Base-by-base conservation (phyloP, 2,888 invertebrate genomes). In the Dynastes tityus region DNA sequence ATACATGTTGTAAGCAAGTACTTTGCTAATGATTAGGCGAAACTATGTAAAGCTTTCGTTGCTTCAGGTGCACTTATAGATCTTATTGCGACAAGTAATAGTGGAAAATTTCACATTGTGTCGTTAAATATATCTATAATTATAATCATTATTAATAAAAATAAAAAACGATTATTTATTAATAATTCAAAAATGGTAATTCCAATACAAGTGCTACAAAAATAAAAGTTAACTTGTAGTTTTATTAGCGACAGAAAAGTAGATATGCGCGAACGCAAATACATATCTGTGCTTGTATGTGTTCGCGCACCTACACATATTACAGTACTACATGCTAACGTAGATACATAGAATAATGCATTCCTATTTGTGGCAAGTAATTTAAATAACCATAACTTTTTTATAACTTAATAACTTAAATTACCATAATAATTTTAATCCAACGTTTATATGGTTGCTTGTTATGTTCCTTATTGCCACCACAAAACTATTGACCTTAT, bases 391-490 rank as follows among this genome's bases (percentile, higher is more conserved):
- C 71, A 58, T 58, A 16, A 58, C 55, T 71, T 71, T 37, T 71
- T 71, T 71, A 71, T 71, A 71, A 71, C 58, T 58, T 71, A 71
- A 71, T 71, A 71, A 55, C 71, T 13, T 22, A 40, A 11, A 71
- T 71, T 71, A 16, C n/a, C 58, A 71, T 71, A 71, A 53, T 55
- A 53, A 71, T 37, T 58, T 71, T 55, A 71, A 58, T 71, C 58
- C 37, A 32, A 16, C 58, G 37, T 71, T 16, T 32, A 58, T 37
- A 71, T 70, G 53, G 0, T 55, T 16, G 55, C 58, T 71, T 58
- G 29, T 58, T 40, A 40, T 22, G 58, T 71, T 58, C 55, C 71
- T 71, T 71, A 71, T 55, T 71, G 9, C 22, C 55, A 58, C 40
- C n/a, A 71, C 40, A 37, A 58, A 67, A 67, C 22, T 58, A 40